phyloP scores from a whole-genome alignment of 2,113 vertebrate genomes.

The Bubo blakistoni region DNA sequence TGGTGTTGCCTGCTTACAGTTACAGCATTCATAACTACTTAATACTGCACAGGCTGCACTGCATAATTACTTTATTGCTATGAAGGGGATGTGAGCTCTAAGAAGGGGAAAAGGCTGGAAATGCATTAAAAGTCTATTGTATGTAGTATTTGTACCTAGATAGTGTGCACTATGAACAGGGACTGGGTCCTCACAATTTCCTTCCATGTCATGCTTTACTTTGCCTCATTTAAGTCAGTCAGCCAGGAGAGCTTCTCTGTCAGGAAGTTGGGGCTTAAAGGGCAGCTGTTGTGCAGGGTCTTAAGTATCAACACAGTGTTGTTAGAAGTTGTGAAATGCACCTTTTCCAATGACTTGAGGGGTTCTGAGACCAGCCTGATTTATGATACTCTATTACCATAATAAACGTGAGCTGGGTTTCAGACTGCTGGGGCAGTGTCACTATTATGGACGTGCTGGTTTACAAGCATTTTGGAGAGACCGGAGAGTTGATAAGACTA shows the following conservation, averaged over 20 bases:
- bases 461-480: not conserved
- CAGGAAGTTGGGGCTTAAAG: not conserved
- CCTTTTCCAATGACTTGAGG: not conserved
- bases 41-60: not conserved
- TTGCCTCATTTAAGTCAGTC: not conserved
- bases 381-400: not conserved
- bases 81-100: not conserved
- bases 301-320: no score
- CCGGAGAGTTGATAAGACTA: not conserved
- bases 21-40: not conserved
- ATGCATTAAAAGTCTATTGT: not conserved
- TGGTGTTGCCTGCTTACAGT: not conserved
- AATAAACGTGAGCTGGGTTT: not conserved
- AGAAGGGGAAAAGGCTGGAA: not conserved
- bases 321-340: not conserved
- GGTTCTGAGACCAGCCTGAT: not conserved
- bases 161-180: not conserved
- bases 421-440: not conserved
- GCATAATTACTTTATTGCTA: not conserved
- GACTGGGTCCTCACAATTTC: not conserved
- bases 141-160: rapidly evolving
- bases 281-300: not conserved
- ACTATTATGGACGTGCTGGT: not conserved
- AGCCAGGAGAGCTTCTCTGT: not conserved
- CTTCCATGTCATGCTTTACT: not conserved